These are phyloP conservation scores for Protaetia brevitarsis DNA, from an alignment of 1,140 invertebrate genomes.

Conservation along the genomic window DNA sequence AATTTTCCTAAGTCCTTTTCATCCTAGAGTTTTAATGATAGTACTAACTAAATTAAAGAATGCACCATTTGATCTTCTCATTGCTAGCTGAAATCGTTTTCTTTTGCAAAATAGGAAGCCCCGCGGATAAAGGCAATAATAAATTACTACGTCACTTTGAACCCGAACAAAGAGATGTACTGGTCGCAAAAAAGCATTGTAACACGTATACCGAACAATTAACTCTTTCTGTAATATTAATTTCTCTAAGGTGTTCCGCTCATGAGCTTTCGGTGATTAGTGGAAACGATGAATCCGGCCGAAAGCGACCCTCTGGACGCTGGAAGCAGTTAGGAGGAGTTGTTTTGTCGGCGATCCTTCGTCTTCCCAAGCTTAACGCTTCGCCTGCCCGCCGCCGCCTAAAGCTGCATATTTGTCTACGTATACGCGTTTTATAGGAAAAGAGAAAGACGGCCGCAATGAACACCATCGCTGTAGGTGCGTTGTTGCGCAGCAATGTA, in stretches of 20 bases:
- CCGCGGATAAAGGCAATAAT: neutral
- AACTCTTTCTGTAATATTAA: neutral
- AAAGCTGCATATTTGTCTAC: neutral
- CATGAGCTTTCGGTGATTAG: neutral
- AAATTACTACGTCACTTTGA: neutral
- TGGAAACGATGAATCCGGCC: neutral
- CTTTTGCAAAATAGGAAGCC: neutral
- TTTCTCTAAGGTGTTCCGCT: neutral
- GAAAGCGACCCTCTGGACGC: neutral
- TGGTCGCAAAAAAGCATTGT: neutral
- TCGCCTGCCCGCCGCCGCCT: neutral
- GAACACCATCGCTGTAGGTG: neutral
- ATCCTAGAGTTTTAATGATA: no score
- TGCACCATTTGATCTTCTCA: no score
- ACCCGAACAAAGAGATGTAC: neutral
- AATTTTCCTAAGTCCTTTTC: no score
- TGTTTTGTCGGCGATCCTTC: conserved; percentile 5
- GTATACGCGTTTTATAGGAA: no score
- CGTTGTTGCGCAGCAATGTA: conserved; percentile 17
- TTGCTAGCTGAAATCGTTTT: no score
- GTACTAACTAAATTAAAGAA: no score
- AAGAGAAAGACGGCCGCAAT: neutral
- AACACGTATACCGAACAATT: neutral
- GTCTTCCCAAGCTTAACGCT: neutral
- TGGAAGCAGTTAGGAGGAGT: neutral